Base-by-base conservation (phyloP, 2,113 vertebrate genomes). In the Gopherus flavomarginatus region DNA sequence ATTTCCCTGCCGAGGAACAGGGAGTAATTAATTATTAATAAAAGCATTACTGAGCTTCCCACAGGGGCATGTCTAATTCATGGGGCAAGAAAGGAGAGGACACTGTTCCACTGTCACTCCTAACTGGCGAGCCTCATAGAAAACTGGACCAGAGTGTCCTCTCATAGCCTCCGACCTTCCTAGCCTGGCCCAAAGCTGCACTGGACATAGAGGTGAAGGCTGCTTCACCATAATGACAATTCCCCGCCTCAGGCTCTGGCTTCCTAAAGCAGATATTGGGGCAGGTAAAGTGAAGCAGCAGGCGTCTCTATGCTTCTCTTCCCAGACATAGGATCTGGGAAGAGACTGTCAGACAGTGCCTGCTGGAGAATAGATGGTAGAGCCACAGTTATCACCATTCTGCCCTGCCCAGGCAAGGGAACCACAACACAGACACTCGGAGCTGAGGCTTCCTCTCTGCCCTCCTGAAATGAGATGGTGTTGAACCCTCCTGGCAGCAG, bases 1-100 rank as follows among this genome's bases (percentile, higher is more conserved):
- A 94, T 96, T 96, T 95, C 95, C 96, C 94, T 4, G 24, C 47
- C 95, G 90, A 97, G 92, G 90, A 86, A 2, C 26, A 38, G 12
- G 86, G 88, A 97, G 96, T 95, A 97, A 97, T 97, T 97, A 97
- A 97, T 90, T 95, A 96, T 97, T 98, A 97, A 97, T 96, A 96
- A 95, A 97, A 98, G 97, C 96, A 96, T 97, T 97, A 95, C 90
- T 47, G 95, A 96, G 94, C 90, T 96, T 90, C 95, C 97, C 94
- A 93, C 42, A 69, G 90, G 94, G 96, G 94, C 93, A 96, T 96
- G 95, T 96, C 96, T 97, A 97, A 97, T 95, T 97, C 88, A 94
- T 86, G 53, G 96, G 94, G 89, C 91, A 95, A 91, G 80, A 92
- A 38, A 59, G 81, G 89, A 95, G 1, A 53, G 65, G 65, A 44